Evolutionary conservation across 1,140 invertebrate genomes (phyloP), one percentile per base, ranked within the genome.

Genomic region (Drosophila tristis): DNA sequence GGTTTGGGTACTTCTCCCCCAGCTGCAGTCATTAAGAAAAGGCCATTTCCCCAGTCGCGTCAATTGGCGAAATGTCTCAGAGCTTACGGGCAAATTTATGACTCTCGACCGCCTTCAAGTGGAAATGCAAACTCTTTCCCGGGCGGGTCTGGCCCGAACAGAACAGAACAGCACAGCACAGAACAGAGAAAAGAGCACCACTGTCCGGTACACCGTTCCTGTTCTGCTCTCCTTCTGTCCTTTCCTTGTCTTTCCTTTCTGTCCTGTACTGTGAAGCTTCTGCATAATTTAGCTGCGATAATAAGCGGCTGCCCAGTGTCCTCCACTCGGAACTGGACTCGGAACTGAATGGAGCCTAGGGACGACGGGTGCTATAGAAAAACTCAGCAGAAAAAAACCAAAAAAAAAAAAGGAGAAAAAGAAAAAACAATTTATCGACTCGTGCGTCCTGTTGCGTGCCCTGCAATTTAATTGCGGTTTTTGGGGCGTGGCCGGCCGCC

Each of bases 391-490:
- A 57, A 31, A 25, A 25, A 16, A 16, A 16, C 16, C 16, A 16
- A 16, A 16, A 16, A 16, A 16, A 16, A 16, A 16, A 16, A 1
- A 16, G n/a, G n/a, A n/a, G n/a, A 16, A 16, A 16, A 43, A 15
- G 15, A 29, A 4, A 26, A 42, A 74, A 75, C 63, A 86, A 87
- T 87, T 89, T 76, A 87, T 89, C 79, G 84, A 82, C 71, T 87
- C 67, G 71, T 87, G 82, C 82, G 82, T 86, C 79, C 84, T 82
- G 82, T 89, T 86, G 82, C 82, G 82, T 87, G 82, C 84, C 58
- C 55, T 72, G 75, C 78, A 87, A 82, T 89, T 87, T 89, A 82
- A 87, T 74, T 89, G 82, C 53, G 54, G 57, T 60, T 61, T 39
- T 29, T 51, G 31, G 59, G 82, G 82, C 82, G 82, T 82, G 78